A percentile compares a stretch with the other conserved stretches of the same genome.
Evolutionary conservation across 2,113 vertebrate genomes (phyloP).

Genomic region (Neotragus moschatus): DNA sequence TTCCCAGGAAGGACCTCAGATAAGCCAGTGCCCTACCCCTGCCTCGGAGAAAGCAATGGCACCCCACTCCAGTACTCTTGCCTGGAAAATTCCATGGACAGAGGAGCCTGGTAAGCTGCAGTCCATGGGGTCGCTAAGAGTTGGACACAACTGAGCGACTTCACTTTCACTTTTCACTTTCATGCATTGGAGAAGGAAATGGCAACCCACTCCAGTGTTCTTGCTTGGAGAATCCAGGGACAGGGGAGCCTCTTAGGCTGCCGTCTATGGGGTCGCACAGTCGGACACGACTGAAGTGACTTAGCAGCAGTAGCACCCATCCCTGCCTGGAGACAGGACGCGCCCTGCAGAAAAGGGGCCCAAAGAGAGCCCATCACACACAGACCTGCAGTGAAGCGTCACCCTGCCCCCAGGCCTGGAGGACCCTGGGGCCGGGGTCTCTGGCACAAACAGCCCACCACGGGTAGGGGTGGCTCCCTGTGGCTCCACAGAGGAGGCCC

Average conservation of each 20-base stretch:
- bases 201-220: too few species aligned
- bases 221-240: too few species aligned
- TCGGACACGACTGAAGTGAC: too few species aligned
- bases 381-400: accelerated
- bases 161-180: too few species aligned
- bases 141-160: too few species aligned
- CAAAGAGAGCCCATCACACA: background rate
- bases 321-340: accelerated
- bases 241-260: accelerated
- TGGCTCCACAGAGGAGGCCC: background rate
- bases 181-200: too few species aligned
- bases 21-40: accelerated
- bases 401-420: background rate
- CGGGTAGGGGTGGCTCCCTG: background rate
- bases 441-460: background rate
- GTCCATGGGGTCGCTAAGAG: too few species aligned
- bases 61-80: too few species aligned
- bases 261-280: too few species aligned
- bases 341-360: accelerated
- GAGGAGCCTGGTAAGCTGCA: too few species aligned
- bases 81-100: too few species aligned
- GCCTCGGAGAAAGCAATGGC: background rate
- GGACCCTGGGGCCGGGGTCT: background rate
- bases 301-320: too few species aligned
- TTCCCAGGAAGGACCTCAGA: accelerated